Evolutionary conservation across 1,140 invertebrate species (phyloP).

Genomic region (Anastatus disparis): DNA sequence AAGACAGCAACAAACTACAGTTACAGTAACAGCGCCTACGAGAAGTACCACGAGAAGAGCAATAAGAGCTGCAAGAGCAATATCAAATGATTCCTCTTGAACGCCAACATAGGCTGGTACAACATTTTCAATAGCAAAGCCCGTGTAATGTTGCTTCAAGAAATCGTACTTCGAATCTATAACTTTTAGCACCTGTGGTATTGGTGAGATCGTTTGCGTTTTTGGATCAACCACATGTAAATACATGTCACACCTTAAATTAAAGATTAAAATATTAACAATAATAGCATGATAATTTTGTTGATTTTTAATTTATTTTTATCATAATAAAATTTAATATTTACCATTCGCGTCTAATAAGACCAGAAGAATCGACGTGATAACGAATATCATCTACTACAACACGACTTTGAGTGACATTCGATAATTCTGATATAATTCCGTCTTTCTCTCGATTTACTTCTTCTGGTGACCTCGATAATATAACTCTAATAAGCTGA

Average conservation of each 20-base stretch:
- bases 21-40: slow-evolving; percentile 87
- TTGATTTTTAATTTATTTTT: too few species aligned
- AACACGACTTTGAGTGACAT: slow-evolving; percentile 79
- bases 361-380: slow-evolving; percentile 76
- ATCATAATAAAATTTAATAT: background rate
- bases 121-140: slow-evolving; percentile 86
- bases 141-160: slow-evolving; percentile 79
- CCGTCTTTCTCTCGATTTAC: slow-evolving; percentile 76
- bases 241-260: slow-evolving; percentile 85
- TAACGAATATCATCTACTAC: slow-evolving; percentile 83
- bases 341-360: slow-evolving; percentile 76
- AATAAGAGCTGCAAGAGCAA: slow-evolving; percentile 85
- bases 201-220: slow-evolving; percentile 79
- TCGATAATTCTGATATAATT: slow-evolving; percentile 77
- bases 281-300: background rate
- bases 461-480: slow-evolving; percentile 79
- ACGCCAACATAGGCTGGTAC: slow-evolving; percentile 70
- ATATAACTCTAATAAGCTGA: slow-evolving; percentile 82
- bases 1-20: slow-evolving; percentile 88
- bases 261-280: background rate
- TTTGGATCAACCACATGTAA: slow-evolving; percentile 84
- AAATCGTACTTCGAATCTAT: slow-evolving; percentile 89
- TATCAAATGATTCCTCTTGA: slow-evolving; percentile 81
- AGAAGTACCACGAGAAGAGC: slow-evolving; percentile 87
- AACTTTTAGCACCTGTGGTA: slow-evolving; percentile 82